Conservation (phyloP, 1,140 invertebrate species). For the Lordiphosa clarofinis region DNA sequence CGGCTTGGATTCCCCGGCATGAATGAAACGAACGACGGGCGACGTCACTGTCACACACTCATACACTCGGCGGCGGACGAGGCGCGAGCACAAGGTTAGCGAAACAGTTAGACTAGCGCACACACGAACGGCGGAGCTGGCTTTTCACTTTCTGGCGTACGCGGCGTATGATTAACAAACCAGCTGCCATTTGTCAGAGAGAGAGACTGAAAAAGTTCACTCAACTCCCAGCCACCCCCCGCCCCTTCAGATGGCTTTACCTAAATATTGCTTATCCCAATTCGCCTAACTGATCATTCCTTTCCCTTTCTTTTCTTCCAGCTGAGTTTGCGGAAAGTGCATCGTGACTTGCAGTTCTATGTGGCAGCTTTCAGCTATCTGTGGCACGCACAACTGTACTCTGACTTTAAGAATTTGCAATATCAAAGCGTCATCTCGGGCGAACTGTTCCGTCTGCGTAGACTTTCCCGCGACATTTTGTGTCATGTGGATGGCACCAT, state of each 20-base stretch:
- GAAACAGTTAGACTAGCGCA: no score
- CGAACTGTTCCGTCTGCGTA: constrained; percentile 34
- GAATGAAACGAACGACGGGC: constrained; percentile 46
- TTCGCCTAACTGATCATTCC: no score
- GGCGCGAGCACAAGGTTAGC: no score
- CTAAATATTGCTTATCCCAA: no score
- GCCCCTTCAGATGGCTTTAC: no score
- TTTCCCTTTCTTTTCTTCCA: constrained; percentile 14
- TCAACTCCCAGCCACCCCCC: no score
- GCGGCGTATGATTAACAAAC: neutral
- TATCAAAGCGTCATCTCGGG: constrained; percentile 23
- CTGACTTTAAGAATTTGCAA: constrained; percentile 30
- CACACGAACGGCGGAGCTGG: no score
- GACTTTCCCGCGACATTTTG: constrained; percentile 33
- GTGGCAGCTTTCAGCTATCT: constrained; percentile 62
- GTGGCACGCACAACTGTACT: constrained; percentile 46
- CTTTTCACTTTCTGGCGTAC: constrained; percentile 23
- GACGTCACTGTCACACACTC: neutral
- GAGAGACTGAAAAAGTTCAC: neutral
- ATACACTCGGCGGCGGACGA: no score
- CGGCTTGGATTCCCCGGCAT: constrained; percentile 50
- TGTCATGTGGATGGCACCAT: constrained; percentile 58
- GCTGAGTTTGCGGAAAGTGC: constrained; percentile 49
- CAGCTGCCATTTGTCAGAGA: neutral
- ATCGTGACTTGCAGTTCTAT: constrained; percentile 61